These are phyloP conservation scores for Catotricha subobsoleta DNA, from an alignment of 2,888 invertebrate genomes.

Conservation along the genomic window DNA sequence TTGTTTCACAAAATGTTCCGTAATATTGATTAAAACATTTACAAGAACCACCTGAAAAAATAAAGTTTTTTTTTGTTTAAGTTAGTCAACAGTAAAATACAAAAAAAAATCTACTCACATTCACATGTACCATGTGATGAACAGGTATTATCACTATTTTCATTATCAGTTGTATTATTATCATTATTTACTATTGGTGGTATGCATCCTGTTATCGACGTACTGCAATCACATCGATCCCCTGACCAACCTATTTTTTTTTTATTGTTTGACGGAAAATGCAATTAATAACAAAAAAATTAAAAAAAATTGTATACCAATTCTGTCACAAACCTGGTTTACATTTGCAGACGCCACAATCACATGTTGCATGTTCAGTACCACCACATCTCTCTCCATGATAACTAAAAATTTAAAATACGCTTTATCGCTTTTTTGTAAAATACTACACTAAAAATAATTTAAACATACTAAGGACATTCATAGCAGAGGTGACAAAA, in stretches of 20 bases:
- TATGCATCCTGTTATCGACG: constrained; percentile 57
- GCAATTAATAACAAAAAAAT: too few species aligned
- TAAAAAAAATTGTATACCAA: too few species aligned
- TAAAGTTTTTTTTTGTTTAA: not conserved
- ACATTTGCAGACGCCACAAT: constrained; percentile 76
- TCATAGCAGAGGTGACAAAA: constrained; percentile 45
- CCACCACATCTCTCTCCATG: constrained; percentile 68
- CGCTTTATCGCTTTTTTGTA: too few species aligned
- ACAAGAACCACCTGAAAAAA: constrained; percentile 51
- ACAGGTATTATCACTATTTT: constrained; percentile 40
- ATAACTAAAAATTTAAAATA: too few species aligned
- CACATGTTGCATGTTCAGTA: constrained; percentile 74
- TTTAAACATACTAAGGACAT: constrained; percentile 34
- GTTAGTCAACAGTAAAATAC: not conserved
- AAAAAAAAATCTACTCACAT: constrained; percentile 32
- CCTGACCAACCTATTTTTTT: constrained; percentile 58
- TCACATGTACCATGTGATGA: constrained; percentile 77
- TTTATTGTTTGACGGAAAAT: too few species aligned
- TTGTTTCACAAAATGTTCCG: constrained; percentile 76
- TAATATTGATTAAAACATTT: constrained; percentile 50
- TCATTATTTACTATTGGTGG: too few species aligned
- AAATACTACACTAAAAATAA: too few species aligned
- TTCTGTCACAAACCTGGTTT: too few species aligned
- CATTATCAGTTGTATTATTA: not conserved
- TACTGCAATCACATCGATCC: constrained; percentile 66